Base-by-base conservation (phyloP, 2,113 vertebrate species). In the Charadrius vociferus region DNA sequence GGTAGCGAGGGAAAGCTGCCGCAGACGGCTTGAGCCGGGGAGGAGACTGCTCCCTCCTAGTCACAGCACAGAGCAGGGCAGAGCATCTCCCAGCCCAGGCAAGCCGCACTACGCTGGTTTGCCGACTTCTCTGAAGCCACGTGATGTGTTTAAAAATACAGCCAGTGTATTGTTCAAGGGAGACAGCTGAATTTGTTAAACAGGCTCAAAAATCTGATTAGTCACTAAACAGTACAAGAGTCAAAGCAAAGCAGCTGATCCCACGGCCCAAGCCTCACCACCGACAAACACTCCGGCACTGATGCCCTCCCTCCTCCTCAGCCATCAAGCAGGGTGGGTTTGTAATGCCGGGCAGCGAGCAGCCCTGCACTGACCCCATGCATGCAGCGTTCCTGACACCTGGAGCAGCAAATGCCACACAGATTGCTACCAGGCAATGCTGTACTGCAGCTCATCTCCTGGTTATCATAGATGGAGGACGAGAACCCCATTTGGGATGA, bases 191-290 rank as follows among this genome's bases (percentile, higher is more conserved):
- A 95, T 97, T 58, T 91, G 93, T 95, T 88, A 88, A 27, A 95
- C 82, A 62, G 93, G 74, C 97, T 97, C 93, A 93, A 94, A 97
- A 97, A 97, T 93, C 93, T 95, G 94, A 97, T 97, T 95, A 97
- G 95, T 97, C 96, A 97, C 89, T 95, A 90, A 95, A 96, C 87
- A 80, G 91, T 30, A 86, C 84, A 90, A 91, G 94, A 94, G 90
- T 78, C 84, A 84, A 53, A 81, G 83, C 77, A 87, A 81, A 90
- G 93, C 89, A 94, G 89, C 89, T 89, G 91, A 95, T 95, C 68
- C 94, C 62, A 53, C 7, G 5, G 86, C 61, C 73, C 23, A 9
- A 80, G 81, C 84, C 52, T 47, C 26, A 6, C 27, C 24, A 43
- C 81, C 10, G 5, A 26, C 77, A 84, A 73, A 55, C 0, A 0